These are phyloP conservation scores for Neogobius melanostomus DNA, from an alignment of 2,113 vertebrate genomes.

Conservation along the genomic window DNA sequence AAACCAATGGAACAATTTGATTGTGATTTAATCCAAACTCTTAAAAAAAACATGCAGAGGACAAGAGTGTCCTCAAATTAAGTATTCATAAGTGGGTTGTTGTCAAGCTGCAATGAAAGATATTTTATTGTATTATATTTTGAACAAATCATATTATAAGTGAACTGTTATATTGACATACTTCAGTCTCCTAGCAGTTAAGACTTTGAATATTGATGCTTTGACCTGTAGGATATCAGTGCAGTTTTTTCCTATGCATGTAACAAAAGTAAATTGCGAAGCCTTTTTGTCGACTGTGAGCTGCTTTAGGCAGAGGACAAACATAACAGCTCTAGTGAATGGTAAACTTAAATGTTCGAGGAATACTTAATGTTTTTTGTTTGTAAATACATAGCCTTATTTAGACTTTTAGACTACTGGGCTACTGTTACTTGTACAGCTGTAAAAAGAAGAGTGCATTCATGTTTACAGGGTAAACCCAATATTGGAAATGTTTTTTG, in stretches of 20 bases:
- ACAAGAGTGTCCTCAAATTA: conserved; percentile 4
- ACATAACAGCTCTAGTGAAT: not conserved
- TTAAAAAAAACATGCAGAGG: not conserved
- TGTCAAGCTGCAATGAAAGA: conserved; percentile 13
- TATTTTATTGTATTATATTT: conserved; percentile 22
- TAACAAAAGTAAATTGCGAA: not conserved
- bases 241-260: not conserved
- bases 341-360: conserved; percentile 4
- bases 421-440: conserved; percentile 53
- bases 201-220: not conserved
- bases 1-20: conserved; percentile 20
- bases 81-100: conserved; percentile 15
- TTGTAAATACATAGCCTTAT: conserved; percentile 14
- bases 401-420: conserved; percentile 59
- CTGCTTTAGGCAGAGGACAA: not conserved
- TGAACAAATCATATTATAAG: conserved; percentile 4
- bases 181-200: not conserved
- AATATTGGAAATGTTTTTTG: conserved; percentile 43
- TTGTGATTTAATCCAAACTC: conserved; percentile 19
- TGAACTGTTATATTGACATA: conserved; percentile 15
- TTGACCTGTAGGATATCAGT: conserved; percentile 1
- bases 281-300: not conserved
- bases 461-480: conserved; percentile 61
- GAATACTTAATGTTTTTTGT: conserved; percentile 11
- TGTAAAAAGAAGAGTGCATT: conserved; percentile 55